These are phyloP conservation scores for Nothoprocta pentlandii DNA, from an alignment of 2,113 vertebrate genomes.

Conservation along the genomic window DNA sequence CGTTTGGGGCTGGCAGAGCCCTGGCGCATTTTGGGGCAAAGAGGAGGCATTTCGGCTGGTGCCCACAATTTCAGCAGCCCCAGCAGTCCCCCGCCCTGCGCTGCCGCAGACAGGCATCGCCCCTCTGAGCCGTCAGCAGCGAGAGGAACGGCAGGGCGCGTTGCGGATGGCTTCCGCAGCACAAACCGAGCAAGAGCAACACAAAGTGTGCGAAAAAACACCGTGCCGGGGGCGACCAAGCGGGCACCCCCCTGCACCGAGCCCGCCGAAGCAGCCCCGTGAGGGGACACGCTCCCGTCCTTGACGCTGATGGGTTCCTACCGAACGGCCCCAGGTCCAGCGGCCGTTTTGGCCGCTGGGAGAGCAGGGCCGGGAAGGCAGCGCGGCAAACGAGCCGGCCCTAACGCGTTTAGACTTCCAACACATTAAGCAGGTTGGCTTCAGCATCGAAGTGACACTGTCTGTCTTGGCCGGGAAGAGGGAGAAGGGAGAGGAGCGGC, in stretches of 20 bases:
- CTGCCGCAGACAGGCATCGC: fast-evolving
- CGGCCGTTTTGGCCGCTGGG: background rate
- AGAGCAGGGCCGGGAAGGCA: background rate
- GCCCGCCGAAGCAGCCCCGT: no score
- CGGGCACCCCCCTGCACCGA: fast-evolving
- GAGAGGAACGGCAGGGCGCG: fast-evolving
- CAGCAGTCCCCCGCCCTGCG: background rate
- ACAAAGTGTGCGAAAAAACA: background rate
- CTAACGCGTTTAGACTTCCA: conserved; percentile 68
- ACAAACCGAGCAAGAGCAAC: fast-evolving
- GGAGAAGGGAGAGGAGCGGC: background rate
- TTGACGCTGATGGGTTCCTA: background rate
- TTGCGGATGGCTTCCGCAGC: fast-evolving
- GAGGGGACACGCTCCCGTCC: background rate
- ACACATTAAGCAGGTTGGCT: conserved; percentile 57
- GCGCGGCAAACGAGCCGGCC: conserved; percentile 56
- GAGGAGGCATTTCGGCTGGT: no score
- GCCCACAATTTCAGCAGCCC: background rate
- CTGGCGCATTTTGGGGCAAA: fast-evolving
- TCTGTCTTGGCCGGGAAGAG: background rate
- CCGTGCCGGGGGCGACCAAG: fast-evolving
- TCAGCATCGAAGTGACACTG: conserved; percentile 68
- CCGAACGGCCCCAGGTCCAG: background rate
- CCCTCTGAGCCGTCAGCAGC: background rate
- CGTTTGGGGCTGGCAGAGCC: background rate